Base-by-base conservation (phyloP, 2,797 vertebrate genomes). In the Typhlichthys subterraneus region DNA sequence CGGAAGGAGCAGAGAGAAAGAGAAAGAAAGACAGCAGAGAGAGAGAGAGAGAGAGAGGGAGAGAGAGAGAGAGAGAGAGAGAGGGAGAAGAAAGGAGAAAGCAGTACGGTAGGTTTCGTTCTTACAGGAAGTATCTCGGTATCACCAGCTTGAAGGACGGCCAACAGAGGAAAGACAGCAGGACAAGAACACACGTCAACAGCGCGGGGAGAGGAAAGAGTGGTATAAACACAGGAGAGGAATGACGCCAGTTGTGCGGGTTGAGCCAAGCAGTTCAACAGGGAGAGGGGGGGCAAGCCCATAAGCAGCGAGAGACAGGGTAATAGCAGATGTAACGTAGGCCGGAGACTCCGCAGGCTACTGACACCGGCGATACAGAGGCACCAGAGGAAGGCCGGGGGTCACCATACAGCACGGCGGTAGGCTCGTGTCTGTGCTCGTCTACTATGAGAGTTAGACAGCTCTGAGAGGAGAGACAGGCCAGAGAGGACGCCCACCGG, bases 281-380 rank as follows among this genome's bases (percentile, higher is more conserved):
- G 62, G 42, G 66, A 65, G 73, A 63, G 65, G 65, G 47, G n/a
- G 47, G 15, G 23, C 12, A 59, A 54, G 1, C 56, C 61, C 54
- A 47, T 8, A 23, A 63, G 59, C 57, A 61, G 53, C 5, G 19
- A 12, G 11, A 42, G 29, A 61, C 23, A 47, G 52, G 69, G 70
- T 76, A 76, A 72, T 58, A 71, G 45, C 42, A 70, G 45, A 73
- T 15, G 80, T 47, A 29, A 83, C 75, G 76, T 65, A 84, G 82
- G 83, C 80, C 67, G 77, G 48, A 72, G 82, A 82, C 80, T 79
- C 48, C 57, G 54, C 29, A 73, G 72, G 82, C 69, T 54, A 70
- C 78, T 87, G 85, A 84, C 82, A 83, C 76, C 80, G 73, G 82
- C 79, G 79, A 73, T 79, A 85, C 64, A 75, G 71, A 13, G 48